Conservation (phyloP, 2,888 invertebrate genomes). For the Drosophila affinis region DNA sequence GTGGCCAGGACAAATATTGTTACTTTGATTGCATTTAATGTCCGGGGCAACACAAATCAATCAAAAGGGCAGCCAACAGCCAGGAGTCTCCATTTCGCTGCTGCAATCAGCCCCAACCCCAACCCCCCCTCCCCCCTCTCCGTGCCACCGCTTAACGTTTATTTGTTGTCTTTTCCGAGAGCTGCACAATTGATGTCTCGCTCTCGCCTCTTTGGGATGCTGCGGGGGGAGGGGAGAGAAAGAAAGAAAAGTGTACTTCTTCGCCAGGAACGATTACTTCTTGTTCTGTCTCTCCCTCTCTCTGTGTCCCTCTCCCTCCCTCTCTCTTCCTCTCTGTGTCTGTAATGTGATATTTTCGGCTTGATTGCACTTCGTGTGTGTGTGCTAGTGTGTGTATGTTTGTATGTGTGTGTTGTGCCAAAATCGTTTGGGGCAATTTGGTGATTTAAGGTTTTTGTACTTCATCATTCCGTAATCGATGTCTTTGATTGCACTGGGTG, state of each 20-base stretch:
- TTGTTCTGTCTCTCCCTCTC: background rate
- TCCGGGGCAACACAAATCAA: conserved; percentile 60
- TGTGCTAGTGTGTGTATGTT: no score
- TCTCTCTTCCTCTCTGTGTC: background rate
- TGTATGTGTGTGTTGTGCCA: conserved; percentile 21
- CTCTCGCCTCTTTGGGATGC: conserved; percentile 4
- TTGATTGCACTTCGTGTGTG: conserved; percentile 51
- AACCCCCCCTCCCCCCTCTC: background rate
- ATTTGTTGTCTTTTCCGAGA: conserved; percentile 51
- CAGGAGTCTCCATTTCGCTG: conserved; percentile 26
- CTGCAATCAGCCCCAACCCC: conserved; percentile 51
- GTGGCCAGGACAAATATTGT: conserved; percentile 53
- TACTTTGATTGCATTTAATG: conserved; percentile 71
- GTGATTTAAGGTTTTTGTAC: conserved; percentile 45
- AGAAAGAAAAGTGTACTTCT: conserved; percentile 28
- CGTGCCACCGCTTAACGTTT: conserved; percentile 33
- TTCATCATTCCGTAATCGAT: conserved; percentile 37
- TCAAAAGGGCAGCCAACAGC: conserved; percentile 39
- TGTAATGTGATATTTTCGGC: conserved; percentile 75
- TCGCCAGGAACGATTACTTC: background rate
- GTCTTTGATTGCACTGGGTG: conserved; percentile 22
- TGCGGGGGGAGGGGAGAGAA: no score
- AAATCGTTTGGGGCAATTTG: conserved; percentile 55
- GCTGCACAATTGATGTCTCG: conserved; percentile 45
- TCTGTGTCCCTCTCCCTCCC: no score